Evolutionary conservation across 2,888 invertebrate species (phyloP), one percentile per base, ranked within the genome.

Genomic region (Dysmachus trigonus): DNA sequence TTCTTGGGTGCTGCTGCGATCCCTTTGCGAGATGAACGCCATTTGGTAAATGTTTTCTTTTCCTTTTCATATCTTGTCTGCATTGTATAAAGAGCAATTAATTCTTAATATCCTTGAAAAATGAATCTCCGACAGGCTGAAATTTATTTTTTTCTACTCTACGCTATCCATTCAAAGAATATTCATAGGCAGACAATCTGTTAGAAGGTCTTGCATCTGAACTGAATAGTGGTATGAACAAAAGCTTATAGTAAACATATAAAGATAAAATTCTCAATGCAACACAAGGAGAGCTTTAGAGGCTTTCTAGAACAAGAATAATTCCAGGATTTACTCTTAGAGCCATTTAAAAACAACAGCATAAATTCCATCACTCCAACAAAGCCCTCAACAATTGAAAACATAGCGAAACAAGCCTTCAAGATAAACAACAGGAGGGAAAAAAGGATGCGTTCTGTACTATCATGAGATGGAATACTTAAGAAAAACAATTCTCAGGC

Each of bases 401-500:
- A 62, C 62, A 62, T 62, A 22, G 62, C 62, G 62, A 62, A 22
- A 22, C 62, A 22, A 62, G 22, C 27, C 62, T 22, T 62, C 62
- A 62, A 62, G 62, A 62, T 62, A 62, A 62, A 62, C 62, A 62
- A 22, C 62, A 62, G 62, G 22, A 27, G 62, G 6, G 7, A 62
- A 62, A 53, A 62, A 62, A 73, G 73, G 35, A 73, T 73, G 73
- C 31, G 73, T 73, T n/a, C 33, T 73, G 5, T 31, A 31, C 31
- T 30, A 35, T 73, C 53, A 33, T 33, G 51, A 33, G 33, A 81
- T 81, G 81, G 18, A 81, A 81, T 81, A 47, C 81, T 81, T 62
- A 81, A 81, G 53, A 18, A 33, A 47, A 47, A 47, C 38, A 27
- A 77, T 35, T 33, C 18, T 22, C 13, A 47, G 27, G 6, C 41